Evolutionary conservation across 2,888 invertebrate species (phyloP).

Genomic region (Drosophila subsilvestris): DNA sequence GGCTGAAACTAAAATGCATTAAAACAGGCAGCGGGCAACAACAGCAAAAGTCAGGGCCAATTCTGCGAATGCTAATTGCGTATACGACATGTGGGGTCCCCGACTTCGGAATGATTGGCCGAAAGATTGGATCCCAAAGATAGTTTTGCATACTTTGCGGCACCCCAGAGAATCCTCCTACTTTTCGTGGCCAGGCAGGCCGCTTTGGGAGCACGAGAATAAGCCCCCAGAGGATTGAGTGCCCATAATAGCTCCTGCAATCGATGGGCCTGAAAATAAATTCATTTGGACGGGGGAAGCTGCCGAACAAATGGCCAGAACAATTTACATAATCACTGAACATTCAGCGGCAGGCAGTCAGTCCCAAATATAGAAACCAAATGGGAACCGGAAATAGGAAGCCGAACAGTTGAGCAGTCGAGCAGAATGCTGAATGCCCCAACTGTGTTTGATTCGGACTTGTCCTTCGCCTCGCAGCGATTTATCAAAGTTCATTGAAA

Average conservation of each 20-base stretch:
- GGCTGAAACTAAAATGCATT: slow-evolving; percentile 50
- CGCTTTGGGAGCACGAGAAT: background rate
- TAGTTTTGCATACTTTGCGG: slow-evolving; percentile 7
- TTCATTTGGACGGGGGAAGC: slow-evolving; percentile 17
- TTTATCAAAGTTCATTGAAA: slow-evolving; percentile 77
- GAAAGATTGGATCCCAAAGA: slow-evolving; percentile 5
- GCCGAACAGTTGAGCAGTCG: slow-evolving; percentile 42
- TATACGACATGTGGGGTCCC: slow-evolving; percentile 36
- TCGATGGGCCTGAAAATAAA: slow-evolving; percentile 46
- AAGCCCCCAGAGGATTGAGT: background rate
- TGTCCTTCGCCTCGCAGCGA: slow-evolving; percentile 57
- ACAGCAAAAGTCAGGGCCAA: slow-evolving; percentile 10
- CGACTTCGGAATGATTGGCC: slow-evolving; percentile 33
- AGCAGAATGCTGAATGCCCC: slow-evolving; percentile 43
- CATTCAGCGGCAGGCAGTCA: slow-evolving; percentile 43
- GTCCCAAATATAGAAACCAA: slow-evolving; percentile 66
- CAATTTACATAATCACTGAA: slow-evolving; percentile 66
- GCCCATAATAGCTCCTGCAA: slow-evolving; percentile 41
- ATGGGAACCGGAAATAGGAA: slow-evolving; percentile 64
- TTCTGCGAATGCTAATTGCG: slow-evolving; percentile 26
- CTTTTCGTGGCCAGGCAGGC: background rate
- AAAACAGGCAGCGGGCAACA: slow-evolving; percentile 1
- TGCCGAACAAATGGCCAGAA: slow-evolving; percentile 39
- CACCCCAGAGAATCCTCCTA: slow-evolving; percentile 3
- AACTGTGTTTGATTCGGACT: slow-evolving; percentile 41